phyloP scores from a whole-genome alignment of 2,888 invertebrate genomes.

The Cotesia congregata region DNA sequence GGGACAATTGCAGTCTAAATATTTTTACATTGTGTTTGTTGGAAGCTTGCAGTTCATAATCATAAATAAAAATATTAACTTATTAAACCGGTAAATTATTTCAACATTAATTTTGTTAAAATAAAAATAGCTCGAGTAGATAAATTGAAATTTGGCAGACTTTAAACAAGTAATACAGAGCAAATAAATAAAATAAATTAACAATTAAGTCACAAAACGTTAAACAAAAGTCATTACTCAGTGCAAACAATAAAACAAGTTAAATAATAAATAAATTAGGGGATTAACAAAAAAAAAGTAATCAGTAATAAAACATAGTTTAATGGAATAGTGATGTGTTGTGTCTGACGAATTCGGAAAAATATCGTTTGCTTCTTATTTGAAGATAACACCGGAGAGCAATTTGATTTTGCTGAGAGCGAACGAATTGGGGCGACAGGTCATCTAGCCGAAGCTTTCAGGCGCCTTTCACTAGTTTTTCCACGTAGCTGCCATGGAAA shows the following conservation, averaged over 20 bases:
- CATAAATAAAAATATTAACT: background rate
- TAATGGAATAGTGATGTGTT: constrained; percentile 17
- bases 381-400: constrained; percentile 69
- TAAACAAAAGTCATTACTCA: constrained; percentile 22
- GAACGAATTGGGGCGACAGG: constrained; percentile 68
- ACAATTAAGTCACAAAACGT: background rate
- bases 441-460: constrained; percentile 71
- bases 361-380: constrained; percentile 65
- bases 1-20: constrained; percentile 15
- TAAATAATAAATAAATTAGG: constrained; percentile 4
- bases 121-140: background rate
- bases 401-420: constrained; percentile 69
- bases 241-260: constrained; percentile 16
- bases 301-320: constrained; percentile 2
- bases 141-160: background rate
- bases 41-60: constrained; percentile 6
- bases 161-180: background rate
- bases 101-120: background rate
- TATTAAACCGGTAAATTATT: background rate
- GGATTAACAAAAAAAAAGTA: constrained; percentile 15
- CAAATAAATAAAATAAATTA: background rate
- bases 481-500: constrained; percentile 81
- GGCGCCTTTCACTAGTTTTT: constrained; percentile 76
- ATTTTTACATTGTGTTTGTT: too few relatives aligned
- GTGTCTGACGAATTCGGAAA: constrained; percentile 50